These are phyloP conservation scores for Gobius niger DNA, from an alignment of 2,113 vertebrate genomes.

Conservation along the genomic window DNA sequence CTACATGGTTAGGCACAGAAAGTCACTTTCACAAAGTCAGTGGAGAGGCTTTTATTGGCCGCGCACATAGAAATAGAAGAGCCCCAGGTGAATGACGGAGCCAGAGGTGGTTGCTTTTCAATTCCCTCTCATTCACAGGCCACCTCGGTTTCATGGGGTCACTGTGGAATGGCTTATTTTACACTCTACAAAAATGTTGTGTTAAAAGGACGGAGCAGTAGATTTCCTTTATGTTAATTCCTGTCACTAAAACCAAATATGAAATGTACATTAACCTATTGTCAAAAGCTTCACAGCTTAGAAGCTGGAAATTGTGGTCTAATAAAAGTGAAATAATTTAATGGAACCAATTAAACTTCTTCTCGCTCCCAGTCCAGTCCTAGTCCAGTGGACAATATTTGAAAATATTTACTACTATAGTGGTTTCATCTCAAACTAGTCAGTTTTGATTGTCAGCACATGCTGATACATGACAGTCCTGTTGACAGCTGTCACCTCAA, in stretches of 20 bases:
- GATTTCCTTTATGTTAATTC: neutral
- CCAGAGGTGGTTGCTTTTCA: constrained; percentile 46
- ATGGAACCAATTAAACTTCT: no score
- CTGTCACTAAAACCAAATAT: neutral
- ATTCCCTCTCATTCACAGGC: constrained; percentile 32
- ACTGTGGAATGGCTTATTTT: constrained; percentile 21
- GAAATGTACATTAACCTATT: no score
- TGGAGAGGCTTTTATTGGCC: constrained; percentile 55
- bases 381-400: no score
- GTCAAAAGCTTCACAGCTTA: no score
- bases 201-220: neutral
- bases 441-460: constrained; percentile 7
- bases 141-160: constrained; percentile 33
- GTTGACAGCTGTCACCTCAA: constrained; percentile 11
- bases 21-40: constrained; percentile 73
- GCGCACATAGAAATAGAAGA: constrained; percentile 37
- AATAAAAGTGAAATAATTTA: no score
- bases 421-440: neutral
- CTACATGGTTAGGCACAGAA: constrained; percentile 72
- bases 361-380: no score
- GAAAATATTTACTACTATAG: no score
- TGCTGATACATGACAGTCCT: constrained; percentile 7
- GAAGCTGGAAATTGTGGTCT: no score
- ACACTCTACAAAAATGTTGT: neutral
- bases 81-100: constrained; percentile 41